Evolutionary conservation across 2,797 vertebrate genomes (phyloP).

Genomic region (Acanthiza pusilla): DNA sequence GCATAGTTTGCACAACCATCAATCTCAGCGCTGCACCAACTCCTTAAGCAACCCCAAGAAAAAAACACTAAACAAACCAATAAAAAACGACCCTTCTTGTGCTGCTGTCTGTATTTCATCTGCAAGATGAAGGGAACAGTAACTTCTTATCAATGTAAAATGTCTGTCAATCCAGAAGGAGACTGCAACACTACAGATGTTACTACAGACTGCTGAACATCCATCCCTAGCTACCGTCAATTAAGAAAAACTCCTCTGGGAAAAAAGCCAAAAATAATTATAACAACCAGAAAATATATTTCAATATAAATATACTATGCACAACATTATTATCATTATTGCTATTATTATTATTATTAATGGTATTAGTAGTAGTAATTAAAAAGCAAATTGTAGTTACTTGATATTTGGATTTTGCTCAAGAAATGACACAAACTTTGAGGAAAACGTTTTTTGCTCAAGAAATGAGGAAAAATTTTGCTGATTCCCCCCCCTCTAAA

Average conservation of each 20-base stretch:
- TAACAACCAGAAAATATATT: neutral
- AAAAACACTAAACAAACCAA: neutral
- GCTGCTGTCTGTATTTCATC: neutral
- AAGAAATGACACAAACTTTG: neutral
- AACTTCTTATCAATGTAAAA: neutral
- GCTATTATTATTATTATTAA: too few relatives aligned
- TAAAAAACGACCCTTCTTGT: neutral
- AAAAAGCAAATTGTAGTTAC: neutral
- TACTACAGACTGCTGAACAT: neutral
- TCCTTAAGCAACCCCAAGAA: neutral
- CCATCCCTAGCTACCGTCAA: fast-evolving
- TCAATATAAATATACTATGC: neutral
- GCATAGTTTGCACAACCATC: neutral
- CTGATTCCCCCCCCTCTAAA: neutral
- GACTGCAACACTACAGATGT: neutral
- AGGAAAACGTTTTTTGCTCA: neutral
- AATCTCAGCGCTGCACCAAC: neutral
- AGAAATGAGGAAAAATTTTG: neutral
- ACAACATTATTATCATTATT: too few relatives aligned
- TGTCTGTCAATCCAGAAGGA: neutral
- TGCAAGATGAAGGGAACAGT: neutral
- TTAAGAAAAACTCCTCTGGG: neutral
- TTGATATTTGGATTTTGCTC: neutral
- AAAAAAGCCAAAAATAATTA: neutral
- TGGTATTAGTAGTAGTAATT: neutral